Base-by-base conservation (phyloP, 2,888 invertebrate genomes). In the Drosophila mimica region DNA sequence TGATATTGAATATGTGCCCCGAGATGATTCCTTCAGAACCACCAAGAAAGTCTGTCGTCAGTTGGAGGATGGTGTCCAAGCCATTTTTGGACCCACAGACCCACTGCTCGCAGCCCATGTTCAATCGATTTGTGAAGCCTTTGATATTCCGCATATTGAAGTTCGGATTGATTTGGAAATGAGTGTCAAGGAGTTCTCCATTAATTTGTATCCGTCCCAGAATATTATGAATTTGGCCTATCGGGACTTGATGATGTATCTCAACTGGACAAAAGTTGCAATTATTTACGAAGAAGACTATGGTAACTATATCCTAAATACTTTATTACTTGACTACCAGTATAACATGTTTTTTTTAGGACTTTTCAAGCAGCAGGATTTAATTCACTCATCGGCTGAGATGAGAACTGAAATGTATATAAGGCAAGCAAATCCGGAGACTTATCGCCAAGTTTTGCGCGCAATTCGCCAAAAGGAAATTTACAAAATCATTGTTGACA, bases 281-380 rank as follows among this genome's bases (percentile, higher is more conserved):
- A 96, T 99, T 64, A 95, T 99, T 52, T 99, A 98, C 91, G 98
- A 99, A 91, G 97, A 98, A 89, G 98, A 98, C 86, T 96, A 96
- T 91, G 97, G 97, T 97, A 91, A 94, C 25, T 54, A 36, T 28
- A 43, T 56, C 20, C 20, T 4, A 13, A 52, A 34, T 34, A 17
- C 1, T 53, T 9, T 4, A 46, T 15, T 25, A 25, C 15, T 25
- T 15, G 4, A 46, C 46, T 25, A 15, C 25, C 15, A 25, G 20
- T 15, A 15, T 15, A 15, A 46, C 20, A 46, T 25, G 4, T 15
- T 17, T 43, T 70, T 71, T 71, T 20, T 33, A 96, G 96, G 98
- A 34, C 94, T 98, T 76, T 95, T 98, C 83, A 97, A 97, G 91
- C 95, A 98, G 28, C 96, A 98, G 91, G 97, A 97, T 76, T 94